Percentiles rank a stretch among this genome's conserved stretches.
phyloP scores from a whole-genome alignment of 2,113 vertebrate species.

The Pluvialis apricaria region DNA sequence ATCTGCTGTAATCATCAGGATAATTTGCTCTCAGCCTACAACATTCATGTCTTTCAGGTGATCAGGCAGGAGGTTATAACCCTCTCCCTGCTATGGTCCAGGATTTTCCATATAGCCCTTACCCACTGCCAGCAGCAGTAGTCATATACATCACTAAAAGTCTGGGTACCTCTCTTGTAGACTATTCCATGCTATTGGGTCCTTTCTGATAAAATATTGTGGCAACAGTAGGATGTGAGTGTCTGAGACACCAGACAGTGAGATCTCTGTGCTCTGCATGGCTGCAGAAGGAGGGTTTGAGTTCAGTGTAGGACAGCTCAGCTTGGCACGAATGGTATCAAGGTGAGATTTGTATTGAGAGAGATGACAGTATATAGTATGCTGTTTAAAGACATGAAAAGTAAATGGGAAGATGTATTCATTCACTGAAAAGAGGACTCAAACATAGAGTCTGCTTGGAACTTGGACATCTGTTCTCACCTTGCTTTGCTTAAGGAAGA shows the following conservation, averaged over 20 bases:
- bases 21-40: background rate
- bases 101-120: background rate
- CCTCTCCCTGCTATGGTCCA: background rate
- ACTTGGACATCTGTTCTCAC: background rate
- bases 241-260: background rate
- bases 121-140: background rate
- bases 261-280: background rate
- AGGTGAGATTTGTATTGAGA: background rate
- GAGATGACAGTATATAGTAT: background rate
- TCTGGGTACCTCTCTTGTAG: background rate
- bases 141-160: background rate
- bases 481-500: background rate
- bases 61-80: background rate
- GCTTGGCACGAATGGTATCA: background rate
- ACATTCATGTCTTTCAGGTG: background rate
- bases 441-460: background rate
- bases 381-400: background rate
- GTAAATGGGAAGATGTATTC: background rate
- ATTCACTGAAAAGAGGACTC: background rate
- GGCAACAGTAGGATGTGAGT: background rate
- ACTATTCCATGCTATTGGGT: background rate
- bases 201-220: background rate
- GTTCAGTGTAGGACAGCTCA: background rate
- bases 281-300: background rate
- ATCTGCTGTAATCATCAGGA: background rate